Percentiles rank a stretch among this genome's conserved stretches.
Conservation (phyloP, 2,888 invertebrate genomes). For the Drosophila neotestacea region DNA sequence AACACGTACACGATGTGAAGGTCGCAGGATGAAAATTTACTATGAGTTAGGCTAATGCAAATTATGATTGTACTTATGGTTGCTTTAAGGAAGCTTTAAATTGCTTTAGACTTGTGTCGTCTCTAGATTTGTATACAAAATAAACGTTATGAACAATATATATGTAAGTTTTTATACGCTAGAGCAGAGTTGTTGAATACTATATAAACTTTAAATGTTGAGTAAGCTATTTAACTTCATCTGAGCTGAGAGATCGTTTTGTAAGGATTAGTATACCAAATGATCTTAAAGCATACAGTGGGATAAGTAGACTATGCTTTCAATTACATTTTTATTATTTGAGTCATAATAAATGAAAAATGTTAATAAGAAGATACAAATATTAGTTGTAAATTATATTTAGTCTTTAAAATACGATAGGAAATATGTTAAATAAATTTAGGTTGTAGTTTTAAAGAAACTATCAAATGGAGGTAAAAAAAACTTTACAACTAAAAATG, state of each 20-base stretch:
- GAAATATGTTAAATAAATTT: too few relatives aligned
- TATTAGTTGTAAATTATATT: too few relatives aligned
- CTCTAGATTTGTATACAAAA: background rate
- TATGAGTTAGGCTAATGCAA: background rate
- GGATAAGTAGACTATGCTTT: too few relatives aligned
- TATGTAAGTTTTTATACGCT: background rate
- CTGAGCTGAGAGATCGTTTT: too few relatives aligned
- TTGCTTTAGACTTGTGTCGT: background rate
- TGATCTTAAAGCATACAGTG: too few relatives aligned
- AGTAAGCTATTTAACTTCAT: background rate
- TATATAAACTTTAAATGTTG: background rate
- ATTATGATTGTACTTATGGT: constrained; percentile 3
- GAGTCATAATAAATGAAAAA: too few relatives aligned
- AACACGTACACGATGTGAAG: constrained; percentile 13
- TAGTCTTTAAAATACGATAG: too few relatives aligned
- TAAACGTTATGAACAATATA: background rate
- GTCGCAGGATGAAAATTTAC: background rate
- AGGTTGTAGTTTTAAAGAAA: too few relatives aligned
- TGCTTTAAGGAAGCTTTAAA: background rate
- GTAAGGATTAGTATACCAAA: too few relatives aligned
- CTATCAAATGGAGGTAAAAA: too few relatives aligned
- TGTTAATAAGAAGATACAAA: too few relatives aligned
- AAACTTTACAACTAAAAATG: background rate
- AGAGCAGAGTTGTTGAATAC: background rate
- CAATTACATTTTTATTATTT: too few relatives aligned